Conservation (phyloP, 1,140 invertebrate species). For the Potamilus streckersoni region DNA sequence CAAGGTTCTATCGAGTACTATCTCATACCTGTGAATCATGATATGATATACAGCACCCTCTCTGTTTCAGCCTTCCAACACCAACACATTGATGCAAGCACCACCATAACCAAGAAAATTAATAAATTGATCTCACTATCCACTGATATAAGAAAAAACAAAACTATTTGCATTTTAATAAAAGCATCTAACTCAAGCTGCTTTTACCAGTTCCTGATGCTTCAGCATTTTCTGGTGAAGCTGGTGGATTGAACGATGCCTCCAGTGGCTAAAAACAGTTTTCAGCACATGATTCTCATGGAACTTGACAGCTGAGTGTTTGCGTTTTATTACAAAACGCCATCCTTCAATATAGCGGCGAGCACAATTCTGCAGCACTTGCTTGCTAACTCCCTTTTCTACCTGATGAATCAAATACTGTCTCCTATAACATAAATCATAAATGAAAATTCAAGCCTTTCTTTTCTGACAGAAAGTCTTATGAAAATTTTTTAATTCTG, state of each 20-base stretch:
- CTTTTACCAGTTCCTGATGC: conserved; percentile 32
- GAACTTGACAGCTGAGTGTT: conserved; percentile 39
- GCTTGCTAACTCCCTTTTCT: conserved; percentile 30
- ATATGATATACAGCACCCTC: no score
- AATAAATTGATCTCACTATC: not conserved
- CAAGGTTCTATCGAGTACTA: no score
- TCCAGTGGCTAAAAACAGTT: conserved; percentile 37
- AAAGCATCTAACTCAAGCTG: not conserved
- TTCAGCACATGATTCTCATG: conserved; percentile 30
- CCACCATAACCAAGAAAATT: not conserved
- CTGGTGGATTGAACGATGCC: conserved; percentile 26
- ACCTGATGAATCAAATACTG: conserved; percentile 40
- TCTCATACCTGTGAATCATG: no score
- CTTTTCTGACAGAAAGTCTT: no score
- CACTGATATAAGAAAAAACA: not conserved
- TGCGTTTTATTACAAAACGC: conserved; percentile 38
- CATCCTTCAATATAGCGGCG: conserved; percentile 34
- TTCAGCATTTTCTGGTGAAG: conserved; percentile 33
- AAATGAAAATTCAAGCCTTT: no score
- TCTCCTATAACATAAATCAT: conserved; percentile 21
- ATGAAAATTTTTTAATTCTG: no score
- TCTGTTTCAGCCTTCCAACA: no score
- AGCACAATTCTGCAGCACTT: conserved; percentile 10
- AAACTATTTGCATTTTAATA: not conserved
- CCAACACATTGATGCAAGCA: not conserved